phyloP scores from a whole-genome alignment of 2,888 invertebrate species.

The Campaea margaritaria region DNA sequence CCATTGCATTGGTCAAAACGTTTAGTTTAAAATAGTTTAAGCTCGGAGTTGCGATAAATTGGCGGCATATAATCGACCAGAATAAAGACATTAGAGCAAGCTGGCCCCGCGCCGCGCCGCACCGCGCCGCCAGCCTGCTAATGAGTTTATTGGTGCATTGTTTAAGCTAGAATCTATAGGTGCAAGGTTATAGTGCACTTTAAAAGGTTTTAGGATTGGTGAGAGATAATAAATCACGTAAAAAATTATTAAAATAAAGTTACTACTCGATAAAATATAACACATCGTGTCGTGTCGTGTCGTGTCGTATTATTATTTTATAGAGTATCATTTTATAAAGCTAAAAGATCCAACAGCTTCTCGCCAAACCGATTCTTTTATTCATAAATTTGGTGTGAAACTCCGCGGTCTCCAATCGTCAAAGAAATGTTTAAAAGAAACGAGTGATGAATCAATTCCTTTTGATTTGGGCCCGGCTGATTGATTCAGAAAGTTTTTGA shows the following conservation, averaged over 20 bases:
- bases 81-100: constrained; percentile 58
- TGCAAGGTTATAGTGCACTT: background rate
- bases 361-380: constrained; percentile 55
- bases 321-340: no score
- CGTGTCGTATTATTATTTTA: no score
- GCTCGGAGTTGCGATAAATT: constrained; percentile 50
- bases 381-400: constrained; percentile 50
- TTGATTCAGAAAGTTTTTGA: constrained; percentile 38
- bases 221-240: background rate
- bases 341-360: constrained; percentile 28
- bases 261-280: no score
- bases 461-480: constrained; percentile 52
- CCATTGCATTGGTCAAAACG: background rate
- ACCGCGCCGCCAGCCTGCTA: constrained; percentile 48
- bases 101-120: constrained; percentile 45
- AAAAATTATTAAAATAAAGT: no score
- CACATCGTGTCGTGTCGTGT: no score
- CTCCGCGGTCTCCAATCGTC: constrained; percentile 46
- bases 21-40: background rate
- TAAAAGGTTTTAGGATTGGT: no score
- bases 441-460: constrained; percentile 63
- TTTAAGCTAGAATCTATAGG: background rate
- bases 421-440: constrained; percentile 48
- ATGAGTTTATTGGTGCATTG: constrained; percentile 44
- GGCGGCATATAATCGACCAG: constrained; percentile 28